phyloP scores from a whole-genome alignment of 2,888 invertebrate species.

The Diaperis boleti region DNA sequence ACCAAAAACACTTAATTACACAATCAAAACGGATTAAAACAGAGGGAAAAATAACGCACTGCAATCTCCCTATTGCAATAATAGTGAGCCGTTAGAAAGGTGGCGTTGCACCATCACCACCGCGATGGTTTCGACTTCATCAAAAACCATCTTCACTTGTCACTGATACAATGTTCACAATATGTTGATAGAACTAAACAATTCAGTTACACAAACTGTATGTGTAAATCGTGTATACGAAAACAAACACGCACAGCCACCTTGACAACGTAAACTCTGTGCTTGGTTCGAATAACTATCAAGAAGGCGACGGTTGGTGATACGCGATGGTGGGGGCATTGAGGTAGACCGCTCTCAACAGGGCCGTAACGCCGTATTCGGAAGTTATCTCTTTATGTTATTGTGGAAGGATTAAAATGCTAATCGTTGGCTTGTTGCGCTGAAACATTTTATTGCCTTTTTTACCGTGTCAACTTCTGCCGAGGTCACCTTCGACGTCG shows the following conservation, averaged over 20 bases:
- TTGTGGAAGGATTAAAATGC: constrained; percentile 11
- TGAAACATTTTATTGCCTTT: not conserved
- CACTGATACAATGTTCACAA: not conserved
- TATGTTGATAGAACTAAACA: not conserved
- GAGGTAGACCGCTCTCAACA: constrained; percentile 35
- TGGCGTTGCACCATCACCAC: constrained; percentile 23
- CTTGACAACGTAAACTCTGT: constrained; percentile 39
- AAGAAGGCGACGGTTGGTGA: constrained; percentile 41
- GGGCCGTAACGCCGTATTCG: constrained; percentile 37
- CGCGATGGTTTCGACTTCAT: constrained; percentile 3
- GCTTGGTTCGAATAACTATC: constrained; percentile 38
- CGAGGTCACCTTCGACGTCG: not conserved
- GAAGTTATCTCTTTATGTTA: constrained; percentile 17
- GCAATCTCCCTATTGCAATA: constrained; percentile 14
- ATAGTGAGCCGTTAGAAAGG: constrained; percentile 30
- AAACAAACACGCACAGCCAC: constrained; percentile 38
- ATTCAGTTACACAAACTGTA: not conserved
- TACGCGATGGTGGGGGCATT: constrained; percentile 26
- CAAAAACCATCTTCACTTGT: not conserved
- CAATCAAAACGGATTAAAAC: constrained; percentile 16
- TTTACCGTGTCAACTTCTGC: not conserved
- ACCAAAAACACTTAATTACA: constrained; percentile 7
- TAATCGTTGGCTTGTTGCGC: not conserved
- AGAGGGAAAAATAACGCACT: constrained; percentile 30
- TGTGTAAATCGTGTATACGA: not conserved